Conservation (phyloP, 2,113 vertebrate genomes). For the Tursiops truncatus region DNA sequence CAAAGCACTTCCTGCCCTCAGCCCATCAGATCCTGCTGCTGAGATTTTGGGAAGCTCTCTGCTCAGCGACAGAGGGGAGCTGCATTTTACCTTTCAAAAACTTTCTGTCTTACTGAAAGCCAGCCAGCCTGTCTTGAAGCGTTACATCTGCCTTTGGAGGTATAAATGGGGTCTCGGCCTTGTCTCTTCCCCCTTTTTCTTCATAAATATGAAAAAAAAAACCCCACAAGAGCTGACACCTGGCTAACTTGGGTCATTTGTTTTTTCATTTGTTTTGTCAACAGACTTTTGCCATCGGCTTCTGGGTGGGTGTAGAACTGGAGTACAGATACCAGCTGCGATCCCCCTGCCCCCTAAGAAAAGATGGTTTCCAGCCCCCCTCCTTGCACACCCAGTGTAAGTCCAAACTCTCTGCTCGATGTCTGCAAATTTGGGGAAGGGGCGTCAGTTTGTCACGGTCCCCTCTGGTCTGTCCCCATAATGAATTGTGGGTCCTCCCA, state of each 20-base stretch:
- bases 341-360: background rate
- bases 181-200: background rate
- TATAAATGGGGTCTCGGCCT: fast-evolving
- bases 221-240: background rate
- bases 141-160: background rate
- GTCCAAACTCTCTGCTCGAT: background rate
- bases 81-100: background rate
- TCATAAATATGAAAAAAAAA: background rate
- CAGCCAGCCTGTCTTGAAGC: background rate
- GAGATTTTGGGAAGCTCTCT: fast-evolving
- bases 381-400: too few species aligned
- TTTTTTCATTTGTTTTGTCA: background rate
- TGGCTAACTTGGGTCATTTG: fast-evolving
- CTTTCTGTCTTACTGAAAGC: background rate
- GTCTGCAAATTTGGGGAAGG: background rate
- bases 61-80: background rate
- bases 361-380: background rate
- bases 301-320: background rate
- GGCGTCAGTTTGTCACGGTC: fast-evolving
- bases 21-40: background rate
- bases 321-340: background rate
- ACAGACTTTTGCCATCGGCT: background rate
- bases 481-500: fast-evolving
- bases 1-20: background rate
- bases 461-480: background rate